These are phyloP conservation scores for Prinia subflava DNA, from an alignment of 2,113 vertebrate species.

Conservation along the genomic window DNA sequence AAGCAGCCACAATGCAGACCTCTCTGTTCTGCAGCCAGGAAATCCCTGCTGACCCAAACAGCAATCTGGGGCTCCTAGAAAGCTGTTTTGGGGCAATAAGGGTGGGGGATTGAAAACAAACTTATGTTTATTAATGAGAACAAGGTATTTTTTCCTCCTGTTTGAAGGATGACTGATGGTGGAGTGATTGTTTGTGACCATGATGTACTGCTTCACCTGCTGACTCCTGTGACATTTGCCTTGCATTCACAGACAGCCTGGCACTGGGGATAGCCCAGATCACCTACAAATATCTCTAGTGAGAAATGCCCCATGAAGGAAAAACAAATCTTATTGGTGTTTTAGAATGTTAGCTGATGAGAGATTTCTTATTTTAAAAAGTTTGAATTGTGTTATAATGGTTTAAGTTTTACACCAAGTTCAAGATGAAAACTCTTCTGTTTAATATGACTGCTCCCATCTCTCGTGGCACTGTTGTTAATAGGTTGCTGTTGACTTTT, in stretches of 20 bases:
- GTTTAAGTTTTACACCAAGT: not conserved
- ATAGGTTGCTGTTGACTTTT: not conserved
- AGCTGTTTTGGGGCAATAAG: not conserved
- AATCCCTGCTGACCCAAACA: not conserved
- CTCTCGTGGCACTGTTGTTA: not conserved
- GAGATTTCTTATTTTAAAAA: not conserved
- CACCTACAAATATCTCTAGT: not conserved
- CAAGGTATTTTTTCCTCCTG: not conserved
- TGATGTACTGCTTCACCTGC: not conserved
- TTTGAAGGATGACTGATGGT: not conserved
- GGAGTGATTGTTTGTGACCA: not conserved
- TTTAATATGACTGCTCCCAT: not conserved
- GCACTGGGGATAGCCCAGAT: not conserved
- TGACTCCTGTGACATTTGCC: not conserved
- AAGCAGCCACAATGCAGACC: not conserved
- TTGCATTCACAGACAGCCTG: not conserved
- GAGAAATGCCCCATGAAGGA: not conserved
- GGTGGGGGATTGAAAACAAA: not conserved
- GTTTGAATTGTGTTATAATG: not conserved
- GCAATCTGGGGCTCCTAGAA: not conserved
- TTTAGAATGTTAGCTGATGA: not conserved
- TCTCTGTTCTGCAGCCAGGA: not conserved
- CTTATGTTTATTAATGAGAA: not conserved
- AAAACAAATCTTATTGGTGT: not conserved
- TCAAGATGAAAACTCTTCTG: not conserved